Evolutionary conservation across 2,888 invertebrate genomes (phyloP), one percentile per base, ranked within the genome.

Genomic region (Caenorhabditis wallacei): DNA sequence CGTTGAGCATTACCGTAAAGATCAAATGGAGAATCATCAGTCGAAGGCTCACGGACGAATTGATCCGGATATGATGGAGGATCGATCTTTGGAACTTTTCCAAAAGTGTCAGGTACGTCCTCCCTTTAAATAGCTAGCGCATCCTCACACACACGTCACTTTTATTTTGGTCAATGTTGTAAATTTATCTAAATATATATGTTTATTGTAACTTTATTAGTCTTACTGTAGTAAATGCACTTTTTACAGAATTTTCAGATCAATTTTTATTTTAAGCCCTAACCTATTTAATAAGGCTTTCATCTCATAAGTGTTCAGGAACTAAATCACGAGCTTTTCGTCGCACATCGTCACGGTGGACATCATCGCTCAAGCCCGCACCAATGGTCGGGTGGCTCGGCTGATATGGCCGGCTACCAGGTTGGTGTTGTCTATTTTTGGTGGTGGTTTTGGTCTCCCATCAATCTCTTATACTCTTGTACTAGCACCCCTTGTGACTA

Each of bases 11-110:
- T 91, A 91, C 78, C 84, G 91, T n/a, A 91, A 91, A 71, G 91
- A 91, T 80, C 91, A 91, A 71, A 91, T 91, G 91, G 91, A 91
- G 80, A 91, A 91, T 79, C 91, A 91, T 82, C 90, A 90, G 76
- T 88, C 89, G 54, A 91, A 91, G 75, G 83, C 86, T 43, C 91
- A 91, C 78, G 91, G 91, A 18, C 82, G 88, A 70, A 90, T 91
- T 63, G 90, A 91, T 69, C 86, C 88, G 22, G 88, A 89, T 18
- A 90, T 91, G 90, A 91, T 91, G 91, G 89, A 90, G 63, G 91
- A 91, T 81, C 87, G 91, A 1, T 88, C 88, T 7, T 63, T 88
- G 54, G 90, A 91, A 66, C 84, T 90, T 20, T 89, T 88, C 82
- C 80, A 85, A 18, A 76, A 86, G 57, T 89, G 89, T 82, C 90